phyloP scores from a whole-genome alignment of 2,888 invertebrate species.

The Carpatolechia fugitivella region DNA sequence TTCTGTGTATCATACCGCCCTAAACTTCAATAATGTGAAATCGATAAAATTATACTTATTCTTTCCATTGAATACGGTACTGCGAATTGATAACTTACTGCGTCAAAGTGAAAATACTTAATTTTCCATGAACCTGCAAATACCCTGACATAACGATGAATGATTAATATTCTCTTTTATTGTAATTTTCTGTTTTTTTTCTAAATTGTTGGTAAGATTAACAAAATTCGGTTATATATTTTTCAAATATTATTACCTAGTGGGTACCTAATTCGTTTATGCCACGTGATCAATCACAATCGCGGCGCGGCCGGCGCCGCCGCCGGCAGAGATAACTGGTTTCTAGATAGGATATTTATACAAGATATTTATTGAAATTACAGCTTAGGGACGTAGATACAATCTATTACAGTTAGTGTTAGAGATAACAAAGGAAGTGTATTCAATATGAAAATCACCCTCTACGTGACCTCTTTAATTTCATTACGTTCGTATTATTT shows the following conservation, averaged over 20 bases:
- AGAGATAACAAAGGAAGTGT: not conserved
- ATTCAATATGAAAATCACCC: not conserved
- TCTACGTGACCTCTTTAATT: not conserved
- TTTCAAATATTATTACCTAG: not conserved
- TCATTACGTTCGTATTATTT: not conserved
- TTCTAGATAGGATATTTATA: too few species aligned
- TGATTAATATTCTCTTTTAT: not conserved
- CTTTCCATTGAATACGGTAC: conserved; percentile 15
- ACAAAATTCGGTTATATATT: not conserved
- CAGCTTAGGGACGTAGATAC: not conserved
- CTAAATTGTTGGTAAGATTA: not conserved
- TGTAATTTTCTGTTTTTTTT: too few species aligned
- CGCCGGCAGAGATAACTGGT: too few species aligned
- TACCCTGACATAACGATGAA: not conserved
- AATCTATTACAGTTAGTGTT: not conserved
- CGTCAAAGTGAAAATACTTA: not conserved
- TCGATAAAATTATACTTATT: conserved; percentile 23
- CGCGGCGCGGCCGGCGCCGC: too few species aligned
- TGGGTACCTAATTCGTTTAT: not conserved
- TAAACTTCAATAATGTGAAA: conserved; percentile 23
- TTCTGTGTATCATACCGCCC: too few species aligned
- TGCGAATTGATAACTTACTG: conserved; percentile 15
- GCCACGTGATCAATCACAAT: not conserved
- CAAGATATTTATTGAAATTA: too few species aligned
- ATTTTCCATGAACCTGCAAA: not conserved